Percentiles rank a stretch among this genome's conserved stretches.
These are phyloP conservation scores for Pterophyllum scalare DNA, from an alignment of 2,113 vertebrate genomes.

Conservation along the genomic window DNA sequence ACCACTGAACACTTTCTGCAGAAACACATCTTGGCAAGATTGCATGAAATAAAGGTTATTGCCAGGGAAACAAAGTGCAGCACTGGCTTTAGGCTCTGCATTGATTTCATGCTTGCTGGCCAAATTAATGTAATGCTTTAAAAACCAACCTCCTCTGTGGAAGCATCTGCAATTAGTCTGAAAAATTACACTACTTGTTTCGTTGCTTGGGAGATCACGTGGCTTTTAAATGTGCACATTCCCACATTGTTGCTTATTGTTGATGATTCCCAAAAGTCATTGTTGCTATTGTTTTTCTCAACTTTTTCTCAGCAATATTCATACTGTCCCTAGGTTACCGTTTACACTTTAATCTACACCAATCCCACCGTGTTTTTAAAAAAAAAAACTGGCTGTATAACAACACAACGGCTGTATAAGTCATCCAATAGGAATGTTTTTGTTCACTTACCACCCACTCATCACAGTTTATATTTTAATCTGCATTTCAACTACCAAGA, in stretches of 20 bases:
- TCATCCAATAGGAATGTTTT: background rate
- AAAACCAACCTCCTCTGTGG: conserved; percentile 8
- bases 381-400: too few relatives aligned
- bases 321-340: conserved; percentile 16
- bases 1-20: background rate
- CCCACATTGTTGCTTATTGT: background rate
- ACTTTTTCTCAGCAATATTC: conserved; percentile 9
- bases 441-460: background rate
- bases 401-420: background rate
- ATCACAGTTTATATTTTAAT: background rate
- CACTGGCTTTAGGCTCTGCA: background rate
- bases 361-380: background rate
- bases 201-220: conserved; percentile 31
- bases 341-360: conserved; percentile 32
- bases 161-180: conserved; percentile 36
- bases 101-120: background rate
- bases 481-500: background rate
- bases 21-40: background rate
- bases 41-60: conserved; percentile 18
- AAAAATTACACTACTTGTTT: conserved; percentile 26
- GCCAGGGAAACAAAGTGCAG: conserved; percentile 2
- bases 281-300: background rate
- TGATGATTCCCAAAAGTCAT: background rate
- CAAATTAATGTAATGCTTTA: conserved; percentile 31
- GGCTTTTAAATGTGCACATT: conserved; percentile 21